phyloP scores from a whole-genome alignment of 2,888 invertebrate species.

The Dynastes grantii region DNA sequence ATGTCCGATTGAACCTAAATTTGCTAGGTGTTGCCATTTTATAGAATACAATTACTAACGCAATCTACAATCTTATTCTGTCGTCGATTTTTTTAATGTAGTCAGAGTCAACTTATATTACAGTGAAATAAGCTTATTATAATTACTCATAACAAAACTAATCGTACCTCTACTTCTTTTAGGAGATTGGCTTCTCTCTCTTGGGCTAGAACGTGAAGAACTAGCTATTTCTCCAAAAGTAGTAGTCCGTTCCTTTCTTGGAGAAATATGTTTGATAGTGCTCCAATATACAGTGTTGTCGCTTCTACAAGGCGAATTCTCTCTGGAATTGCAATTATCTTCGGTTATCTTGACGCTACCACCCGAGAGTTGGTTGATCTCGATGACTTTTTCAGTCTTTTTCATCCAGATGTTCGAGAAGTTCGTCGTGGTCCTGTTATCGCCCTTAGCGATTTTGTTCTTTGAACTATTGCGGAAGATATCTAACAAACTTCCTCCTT shows the following conservation, averaged over 20 bases:
- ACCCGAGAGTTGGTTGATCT: not conserved
- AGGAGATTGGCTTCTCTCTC: slow-evolving; percentile 25
- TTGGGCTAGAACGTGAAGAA: not conserved
- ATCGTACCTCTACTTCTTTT: slow-evolving; percentile 19
- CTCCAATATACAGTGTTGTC: slow-evolving; percentile 35
- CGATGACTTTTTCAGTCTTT: not conserved
- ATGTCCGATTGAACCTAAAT: too few species aligned
- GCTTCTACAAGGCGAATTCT: slow-evolving; percentile 19
- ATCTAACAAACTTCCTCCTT: slow-evolving; percentile 55
- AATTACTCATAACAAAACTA: too few species aligned
- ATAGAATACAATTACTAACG: too few species aligned
- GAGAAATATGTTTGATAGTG: not conserved
- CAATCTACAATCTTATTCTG: too few species aligned
- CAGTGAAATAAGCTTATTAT: too few species aligned
- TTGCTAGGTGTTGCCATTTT: too few species aligned
- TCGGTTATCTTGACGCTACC: slow-evolving; percentile 15
- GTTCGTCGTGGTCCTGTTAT: slow-evolving; percentile 30
- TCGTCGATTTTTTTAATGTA: too few species aligned
- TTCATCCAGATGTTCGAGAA: slow-evolving; percentile 44
- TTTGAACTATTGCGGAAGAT: slow-evolving; percentile 51
- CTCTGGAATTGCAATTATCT: slow-evolving; percentile 8
- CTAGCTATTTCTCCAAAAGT: slow-evolving; percentile 33
- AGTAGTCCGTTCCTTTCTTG: not conserved
- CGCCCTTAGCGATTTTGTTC: slow-evolving; percentile 9
- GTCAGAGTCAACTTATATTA: too few species aligned